phyloP scores from a whole-genome alignment of 2,888 invertebrate genomes.

The Polia nebulosa region DNA sequence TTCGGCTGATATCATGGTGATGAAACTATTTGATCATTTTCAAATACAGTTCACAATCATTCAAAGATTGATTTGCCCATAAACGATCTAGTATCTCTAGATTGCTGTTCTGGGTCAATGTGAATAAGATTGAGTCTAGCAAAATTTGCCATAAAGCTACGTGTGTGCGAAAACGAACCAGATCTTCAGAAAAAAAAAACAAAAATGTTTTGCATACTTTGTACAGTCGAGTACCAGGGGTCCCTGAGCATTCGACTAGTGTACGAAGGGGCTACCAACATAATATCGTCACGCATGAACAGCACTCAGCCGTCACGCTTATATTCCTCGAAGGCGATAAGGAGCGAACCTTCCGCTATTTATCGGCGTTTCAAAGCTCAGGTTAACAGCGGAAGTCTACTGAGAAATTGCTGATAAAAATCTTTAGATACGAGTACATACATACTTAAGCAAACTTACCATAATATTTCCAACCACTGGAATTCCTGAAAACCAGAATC shows the following conservation, averaged over 20 bases:
- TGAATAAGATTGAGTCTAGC: too few species aligned
- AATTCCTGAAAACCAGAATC: background rate
- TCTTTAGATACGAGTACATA: slow-evolving; percentile 9
- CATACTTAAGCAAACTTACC: background rate
- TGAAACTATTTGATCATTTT: too few species aligned
- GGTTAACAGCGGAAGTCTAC: slow-evolving; percentile 33
- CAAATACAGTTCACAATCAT: too few species aligned
- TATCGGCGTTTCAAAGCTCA: slow-evolving; percentile 28
- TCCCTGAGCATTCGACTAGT: background rate
- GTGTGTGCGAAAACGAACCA: too few species aligned
- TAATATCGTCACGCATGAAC: slow-evolving; percentile 31
- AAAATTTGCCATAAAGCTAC: too few species aligned
- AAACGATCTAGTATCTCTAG: too few species aligned
- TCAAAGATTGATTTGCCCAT: too few species aligned
- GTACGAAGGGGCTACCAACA: background rate
- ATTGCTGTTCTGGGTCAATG: too few species aligned
- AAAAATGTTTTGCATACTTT: too few species aligned
- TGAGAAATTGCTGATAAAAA: slow-evolving; percentile 39
- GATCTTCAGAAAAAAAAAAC: too few species aligned
- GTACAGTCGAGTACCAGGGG: background rate
- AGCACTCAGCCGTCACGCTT: slow-evolving; percentile 10
- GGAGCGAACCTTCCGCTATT: slow-evolving; percentile 30
- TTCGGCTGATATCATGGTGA: too few species aligned
- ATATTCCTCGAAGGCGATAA: slow-evolving; percentile 38
- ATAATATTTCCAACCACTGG: too few species aligned